Conservation (phyloP, 2,797 vertebrate genomes). For the Chelon auratus region DNA sequence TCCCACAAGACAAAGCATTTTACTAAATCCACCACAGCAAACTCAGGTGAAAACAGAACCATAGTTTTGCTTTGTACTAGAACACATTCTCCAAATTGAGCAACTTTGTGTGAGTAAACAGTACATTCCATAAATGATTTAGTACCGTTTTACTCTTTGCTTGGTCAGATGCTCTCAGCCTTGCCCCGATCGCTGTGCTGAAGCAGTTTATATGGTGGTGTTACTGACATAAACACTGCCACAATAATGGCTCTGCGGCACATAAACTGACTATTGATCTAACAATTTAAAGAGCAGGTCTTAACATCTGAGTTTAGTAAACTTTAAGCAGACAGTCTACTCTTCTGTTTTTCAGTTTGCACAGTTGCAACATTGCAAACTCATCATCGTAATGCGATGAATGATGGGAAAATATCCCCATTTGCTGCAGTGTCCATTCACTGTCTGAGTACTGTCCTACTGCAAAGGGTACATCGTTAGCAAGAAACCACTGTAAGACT, state of each 20-base stretch:
- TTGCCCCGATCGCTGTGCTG: not conserved
- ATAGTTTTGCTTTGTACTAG: not conserved
- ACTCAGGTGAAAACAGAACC: not conserved
- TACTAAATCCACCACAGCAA: not conserved
- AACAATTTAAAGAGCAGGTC: not conserved
- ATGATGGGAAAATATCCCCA: too few relatives aligned
- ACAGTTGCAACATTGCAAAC: not conserved
- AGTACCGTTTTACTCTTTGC: slow-evolving; percentile 2
- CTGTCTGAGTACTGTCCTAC: not conserved
- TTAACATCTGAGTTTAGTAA: not conserved
- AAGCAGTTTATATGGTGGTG: not conserved
- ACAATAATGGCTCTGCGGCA: not conserved
- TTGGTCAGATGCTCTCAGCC: slow-evolving; percentile 20
- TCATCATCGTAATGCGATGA: not conserved
- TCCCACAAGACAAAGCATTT: slow-evolving; percentile 2
- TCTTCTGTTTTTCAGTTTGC: not conserved
- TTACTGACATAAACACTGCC: not conserved
- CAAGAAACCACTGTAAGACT: not conserved
- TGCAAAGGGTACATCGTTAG: slow-evolving; percentile 8
- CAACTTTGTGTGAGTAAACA: not conserved
- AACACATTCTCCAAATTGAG: not conserved
- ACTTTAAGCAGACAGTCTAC: not conserved
- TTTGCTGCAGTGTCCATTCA: too few relatives aligned
- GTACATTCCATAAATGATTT: not conserved
- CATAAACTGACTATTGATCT: slow-evolving; percentile 4